Conservation (phyloP, 2,113 vertebrate species). For the Taurulus bubalis region DNA sequence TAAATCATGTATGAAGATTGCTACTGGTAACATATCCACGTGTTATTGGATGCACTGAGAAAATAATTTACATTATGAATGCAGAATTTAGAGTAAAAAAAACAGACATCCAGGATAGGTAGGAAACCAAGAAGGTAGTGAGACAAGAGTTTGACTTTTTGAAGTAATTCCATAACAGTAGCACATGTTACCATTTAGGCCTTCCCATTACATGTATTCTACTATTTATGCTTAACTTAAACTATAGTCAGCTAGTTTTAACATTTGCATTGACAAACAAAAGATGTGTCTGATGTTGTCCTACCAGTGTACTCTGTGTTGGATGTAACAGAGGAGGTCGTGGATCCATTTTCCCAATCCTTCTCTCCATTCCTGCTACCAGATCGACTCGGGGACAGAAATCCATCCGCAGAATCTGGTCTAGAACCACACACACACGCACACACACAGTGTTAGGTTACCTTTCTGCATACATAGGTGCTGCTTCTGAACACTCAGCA, state of each 20-base stretch:
- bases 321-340: constrained; percentile 95
- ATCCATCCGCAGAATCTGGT: constrained; percentile 95
- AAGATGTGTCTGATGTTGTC: not conserved
- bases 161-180: no score
- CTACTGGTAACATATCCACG: not conserved
- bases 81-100: not conserved
- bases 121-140: not conserved
- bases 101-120: not conserved
- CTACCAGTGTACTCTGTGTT: constrained; percentile 96
- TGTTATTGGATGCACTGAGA: not conserved
- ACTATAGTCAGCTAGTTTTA: not conserved
- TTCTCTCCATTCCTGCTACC: constrained; percentile 96
- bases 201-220: not conserved
- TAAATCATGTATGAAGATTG: constrained; percentile 50
- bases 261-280: not conserved
- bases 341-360: constrained; percentile 98
- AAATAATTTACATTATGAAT: not conserved
- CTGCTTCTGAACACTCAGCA: constrained; percentile 16
- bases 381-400: constrained; percentile 91
- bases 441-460: constrained; percentile 28
- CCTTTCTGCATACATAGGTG: constrained; percentile 8
- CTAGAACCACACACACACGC: constrained; percentile 74
- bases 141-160: not conserved
- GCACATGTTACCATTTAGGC: not conserved
- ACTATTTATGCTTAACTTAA: not conserved